Conservation (phyloP, 2,797 vertebrate species). For the Syngnathus rostellatus region DNA sequence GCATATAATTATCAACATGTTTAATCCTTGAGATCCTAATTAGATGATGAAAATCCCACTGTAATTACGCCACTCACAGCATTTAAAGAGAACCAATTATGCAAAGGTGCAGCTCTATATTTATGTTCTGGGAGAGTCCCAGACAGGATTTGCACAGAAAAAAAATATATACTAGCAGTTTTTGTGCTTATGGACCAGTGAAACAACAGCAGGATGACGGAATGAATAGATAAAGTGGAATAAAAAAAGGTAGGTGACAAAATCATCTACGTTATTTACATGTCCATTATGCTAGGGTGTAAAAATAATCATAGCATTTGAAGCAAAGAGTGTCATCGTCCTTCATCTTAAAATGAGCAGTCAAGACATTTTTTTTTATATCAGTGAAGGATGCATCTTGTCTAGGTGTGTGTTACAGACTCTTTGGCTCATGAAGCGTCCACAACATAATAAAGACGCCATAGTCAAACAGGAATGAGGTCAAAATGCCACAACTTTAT, state of each 20-base stretch:
- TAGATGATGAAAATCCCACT: background rate
- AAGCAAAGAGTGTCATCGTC: background rate
- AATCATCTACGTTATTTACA: background rate
- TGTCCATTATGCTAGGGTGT: background rate
- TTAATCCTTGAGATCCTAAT: background rate
- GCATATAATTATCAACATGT: background rate
- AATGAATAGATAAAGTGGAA: background rate
- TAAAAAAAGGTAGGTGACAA: background rate
- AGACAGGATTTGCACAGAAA: background rate
- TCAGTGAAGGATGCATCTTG: too few relatives aligned
- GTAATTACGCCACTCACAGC: background rate
- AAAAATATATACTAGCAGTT: background rate
- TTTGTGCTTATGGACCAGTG: background rate
- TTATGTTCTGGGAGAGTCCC: background rate
- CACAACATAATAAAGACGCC: too few relatives aligned
- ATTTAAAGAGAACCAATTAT: background rate
- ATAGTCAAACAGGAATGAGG: too few relatives aligned
- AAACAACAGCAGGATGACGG: background rate
- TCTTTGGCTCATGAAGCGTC: too few relatives aligned
- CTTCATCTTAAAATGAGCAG: too few relatives aligned
- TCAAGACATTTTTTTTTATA: too few relatives aligned
- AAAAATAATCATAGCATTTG: background rate
- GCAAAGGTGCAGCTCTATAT: background rate
- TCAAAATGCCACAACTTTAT: too few relatives aligned
- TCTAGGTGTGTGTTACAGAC: too few relatives aligned